Percentiles rank a stretch among this genome's conserved stretches.
These are phyloP conservation scores for Leucophora obtusa DNA, from an alignment of 2,888 invertebrate genomes.

Conservation along the genomic window DNA sequence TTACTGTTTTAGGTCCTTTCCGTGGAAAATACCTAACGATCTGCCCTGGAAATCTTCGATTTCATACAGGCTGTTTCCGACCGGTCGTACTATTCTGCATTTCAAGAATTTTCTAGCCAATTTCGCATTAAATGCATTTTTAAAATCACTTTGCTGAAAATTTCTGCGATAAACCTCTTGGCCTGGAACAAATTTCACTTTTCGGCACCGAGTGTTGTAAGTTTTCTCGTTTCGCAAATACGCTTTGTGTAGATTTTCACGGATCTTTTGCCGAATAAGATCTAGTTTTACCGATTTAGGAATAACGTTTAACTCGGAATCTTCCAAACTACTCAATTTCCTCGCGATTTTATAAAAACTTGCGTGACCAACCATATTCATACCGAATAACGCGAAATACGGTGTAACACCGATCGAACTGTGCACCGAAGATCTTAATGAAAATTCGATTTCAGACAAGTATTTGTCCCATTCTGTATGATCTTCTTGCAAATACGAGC, in stretches of 20 bases:
- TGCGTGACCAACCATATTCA: constrained; percentile 25
- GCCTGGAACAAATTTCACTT: not conserved
- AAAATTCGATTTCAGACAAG: constrained; percentile 16
- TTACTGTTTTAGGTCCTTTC: too few species aligned
- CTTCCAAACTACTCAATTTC: too few species aligned
- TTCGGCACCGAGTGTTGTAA: not conserved
- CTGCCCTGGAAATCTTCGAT: too few species aligned
- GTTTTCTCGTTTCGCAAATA: not conserved
- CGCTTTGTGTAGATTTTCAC: constrained; percentile 11
- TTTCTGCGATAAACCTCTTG: not conserved
- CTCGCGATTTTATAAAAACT: not conserved
- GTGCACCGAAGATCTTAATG: constrained; percentile 31
- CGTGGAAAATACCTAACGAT: too few species aligned
- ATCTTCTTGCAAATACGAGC: constrained; percentile 4
- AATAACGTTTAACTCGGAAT: too few species aligned
- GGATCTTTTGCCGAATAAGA: too few species aligned
- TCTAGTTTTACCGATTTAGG: too few species aligned
- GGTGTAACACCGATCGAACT: constrained; percentile 42
- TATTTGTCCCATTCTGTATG: constrained; percentile 17
- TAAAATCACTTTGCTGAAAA: too few species aligned
- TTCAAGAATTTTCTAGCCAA: too few species aligned
- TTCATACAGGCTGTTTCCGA: too few species aligned
- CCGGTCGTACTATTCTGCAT: too few species aligned
- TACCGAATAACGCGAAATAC: constrained; percentile 45
- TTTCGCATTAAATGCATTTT: too few species aligned